Percentiles rank a stretch among this genome's conserved stretches.
phyloP scores from a whole-genome alignment of 2,888 invertebrate species.

The Autographa gamma region DNA sequence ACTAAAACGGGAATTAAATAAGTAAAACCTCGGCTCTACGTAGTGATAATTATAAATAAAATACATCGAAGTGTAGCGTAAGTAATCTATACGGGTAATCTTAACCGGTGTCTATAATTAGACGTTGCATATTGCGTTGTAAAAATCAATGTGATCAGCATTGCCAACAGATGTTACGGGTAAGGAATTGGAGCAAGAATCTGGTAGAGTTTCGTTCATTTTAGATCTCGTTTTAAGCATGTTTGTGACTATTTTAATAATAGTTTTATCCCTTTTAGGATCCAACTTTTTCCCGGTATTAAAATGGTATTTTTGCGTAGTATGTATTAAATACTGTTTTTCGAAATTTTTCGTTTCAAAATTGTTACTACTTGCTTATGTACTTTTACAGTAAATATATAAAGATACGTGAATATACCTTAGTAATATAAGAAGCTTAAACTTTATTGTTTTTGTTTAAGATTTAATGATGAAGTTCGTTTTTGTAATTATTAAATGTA shows the following conservation, averaged over 20 bases:
- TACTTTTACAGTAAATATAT: not conserved
- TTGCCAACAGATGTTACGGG: constrained; percentile 42
- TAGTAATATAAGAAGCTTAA: too few relatives aligned
- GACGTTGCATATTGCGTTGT: constrained; percentile 41
- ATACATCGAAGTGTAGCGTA: constrained; percentile 25
- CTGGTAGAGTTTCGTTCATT: not conserved
- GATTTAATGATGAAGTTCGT: not conserved
- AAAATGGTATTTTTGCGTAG: too few relatives aligned
- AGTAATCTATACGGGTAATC: constrained; percentile 41
- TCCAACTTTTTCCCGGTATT: too few relatives aligned
- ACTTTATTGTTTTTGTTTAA: not conserved
- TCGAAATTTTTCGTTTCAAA: not conserved
- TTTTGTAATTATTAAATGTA: not conserved
- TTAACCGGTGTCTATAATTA: constrained; percentile 42
- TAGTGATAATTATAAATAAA: not conserved
- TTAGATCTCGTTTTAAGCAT: not conserved
- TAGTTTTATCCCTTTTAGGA: too few relatives aligned
- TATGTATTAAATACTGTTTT: not conserved
- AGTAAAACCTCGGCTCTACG: not conserved
- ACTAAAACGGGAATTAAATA: not conserved
- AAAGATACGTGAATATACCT: too few relatives aligned
- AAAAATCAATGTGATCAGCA: constrained; percentile 38
- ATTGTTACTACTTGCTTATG: not conserved
- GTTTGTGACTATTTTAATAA: not conserved
- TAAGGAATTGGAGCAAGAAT: constrained; percentile 33